These are phyloP conservation scores for Brachionus asplanchnoidis DNA, from an alignment of 1,140 invertebrate genomes.

Conservation along the genomic window DNA sequence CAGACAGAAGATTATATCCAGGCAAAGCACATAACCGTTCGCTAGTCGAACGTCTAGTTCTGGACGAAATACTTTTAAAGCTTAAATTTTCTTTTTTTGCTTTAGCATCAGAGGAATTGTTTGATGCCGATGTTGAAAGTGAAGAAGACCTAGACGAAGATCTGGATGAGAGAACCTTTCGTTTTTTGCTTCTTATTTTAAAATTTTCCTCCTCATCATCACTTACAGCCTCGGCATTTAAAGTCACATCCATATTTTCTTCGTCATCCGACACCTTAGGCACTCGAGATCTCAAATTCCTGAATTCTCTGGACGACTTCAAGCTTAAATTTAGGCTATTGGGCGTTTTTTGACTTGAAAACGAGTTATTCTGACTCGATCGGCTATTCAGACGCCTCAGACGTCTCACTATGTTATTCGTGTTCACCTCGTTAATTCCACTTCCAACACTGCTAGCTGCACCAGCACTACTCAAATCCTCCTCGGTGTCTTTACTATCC, in stretches of 20 bases:
- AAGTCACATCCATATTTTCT: background rate
- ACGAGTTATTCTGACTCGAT: constrained; percentile 21
- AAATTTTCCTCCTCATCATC: background rate
- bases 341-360: background rate
- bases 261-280: background rate
- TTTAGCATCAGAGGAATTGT: background rate
- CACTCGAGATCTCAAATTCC: background rate
- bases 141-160: constrained; percentile 3
- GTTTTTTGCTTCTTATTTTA: background rate
- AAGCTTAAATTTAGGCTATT: background rate
- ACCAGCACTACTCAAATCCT: constrained; percentile 37
- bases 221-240: background rate
- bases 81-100: constrained; percentile 12
- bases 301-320: background rate
- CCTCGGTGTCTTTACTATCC: background rate
- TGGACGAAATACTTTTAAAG: background rate
- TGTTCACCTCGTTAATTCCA: constrained; percentile 16
- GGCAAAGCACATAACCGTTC: constrained; percentile 46
- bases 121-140: background rate
- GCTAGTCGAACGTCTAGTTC: background rate
- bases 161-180: background rate
- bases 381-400: background rate
- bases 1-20: constrained; percentile 51
- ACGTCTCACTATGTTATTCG: constrained; percentile 10
- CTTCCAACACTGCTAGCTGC: constrained; percentile 39